Percentiles rank a stretch among this genome's conserved stretches.
These are phyloP conservation scores for Hypolimnas misippus DNA, from an alignment of 2,888 invertebrate species.

Conservation along the genomic window DNA sequence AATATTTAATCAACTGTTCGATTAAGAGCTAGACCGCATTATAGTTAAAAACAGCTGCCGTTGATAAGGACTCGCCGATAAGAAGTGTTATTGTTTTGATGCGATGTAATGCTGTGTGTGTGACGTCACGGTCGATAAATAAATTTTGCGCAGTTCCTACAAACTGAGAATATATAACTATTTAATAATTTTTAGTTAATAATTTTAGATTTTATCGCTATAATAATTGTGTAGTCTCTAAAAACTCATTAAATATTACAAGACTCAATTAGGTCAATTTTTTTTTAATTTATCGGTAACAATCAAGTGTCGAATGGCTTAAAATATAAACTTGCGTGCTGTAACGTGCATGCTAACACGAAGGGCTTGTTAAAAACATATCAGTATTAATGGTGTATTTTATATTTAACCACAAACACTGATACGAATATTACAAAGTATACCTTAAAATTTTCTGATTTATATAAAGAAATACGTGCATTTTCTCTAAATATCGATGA, in stretches of 20 bases:
- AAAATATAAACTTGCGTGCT: constrained; percentile 22
- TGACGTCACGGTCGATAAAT: constrained; percentile 32
- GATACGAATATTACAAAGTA: not conserved
- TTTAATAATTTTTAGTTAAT: not conserved
- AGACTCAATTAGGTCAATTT: constrained; percentile 3
- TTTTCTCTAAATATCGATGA: not conserved
- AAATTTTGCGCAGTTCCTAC: constrained; percentile 33
- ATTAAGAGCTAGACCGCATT: constrained; percentile 24
- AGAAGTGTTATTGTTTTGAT: constrained; percentile 49
- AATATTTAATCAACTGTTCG: constrained; percentile 31
- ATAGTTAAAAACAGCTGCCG: constrained; percentile 24
- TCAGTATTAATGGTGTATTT: constrained; percentile 7
- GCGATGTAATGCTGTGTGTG: constrained; percentile 29
- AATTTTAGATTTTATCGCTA: not conserved
- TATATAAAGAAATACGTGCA: not conserved
- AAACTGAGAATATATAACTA: not conserved
- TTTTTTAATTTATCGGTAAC: constrained; percentile 2
- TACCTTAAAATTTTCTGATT: not conserved
- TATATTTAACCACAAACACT: not conserved
- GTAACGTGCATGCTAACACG: constrained; percentile 22
- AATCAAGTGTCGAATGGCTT: constrained; percentile 17
- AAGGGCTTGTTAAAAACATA: constrained; percentile 19
- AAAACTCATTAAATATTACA: not conserved
- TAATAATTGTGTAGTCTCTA: not conserved
- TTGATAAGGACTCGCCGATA: constrained; percentile 36